These are phyloP conservation scores for Sardinella longiceps DNA, from an alignment of 2,797 vertebrate species.

Conservation along the genomic window DNA sequence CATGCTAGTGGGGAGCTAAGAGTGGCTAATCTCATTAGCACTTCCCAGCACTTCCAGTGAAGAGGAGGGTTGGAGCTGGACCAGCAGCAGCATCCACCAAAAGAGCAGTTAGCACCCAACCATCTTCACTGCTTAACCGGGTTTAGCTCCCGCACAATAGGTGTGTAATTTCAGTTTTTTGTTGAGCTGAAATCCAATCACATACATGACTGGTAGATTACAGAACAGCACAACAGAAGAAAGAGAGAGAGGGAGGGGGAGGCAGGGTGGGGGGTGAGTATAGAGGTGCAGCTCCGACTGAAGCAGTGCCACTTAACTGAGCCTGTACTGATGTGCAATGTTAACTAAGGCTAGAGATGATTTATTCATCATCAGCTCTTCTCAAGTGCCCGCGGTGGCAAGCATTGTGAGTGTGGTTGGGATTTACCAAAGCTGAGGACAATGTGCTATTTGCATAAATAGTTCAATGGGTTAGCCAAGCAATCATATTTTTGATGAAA, in stretches of 20 bases:
- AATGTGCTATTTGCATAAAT: background rate
- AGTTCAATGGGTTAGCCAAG: background rate
- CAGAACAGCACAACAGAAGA: constrained; percentile 78
- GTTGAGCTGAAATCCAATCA: constrained; percentile 88
- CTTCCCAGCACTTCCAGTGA: constrained; percentile 75
- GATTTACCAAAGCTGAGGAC: background rate
- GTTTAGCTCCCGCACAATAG: constrained; percentile 84
- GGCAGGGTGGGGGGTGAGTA: constrained; percentile 59
- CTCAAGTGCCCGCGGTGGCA: background rate
- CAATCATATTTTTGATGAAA: background rate
- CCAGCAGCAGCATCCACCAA: constrained; percentile 60
- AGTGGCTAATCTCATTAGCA: constrained; percentile 83
- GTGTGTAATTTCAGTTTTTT: constrained; percentile 89
- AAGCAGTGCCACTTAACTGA: background rate
- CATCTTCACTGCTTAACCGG: constrained; percentile 75
- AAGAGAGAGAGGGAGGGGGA: constrained; percentile 67
- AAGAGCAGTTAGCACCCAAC: constrained; percentile 73
- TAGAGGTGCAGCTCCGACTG: constrained; percentile 69
- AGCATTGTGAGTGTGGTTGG: background rate
- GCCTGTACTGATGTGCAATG: constrained; percentile 13
- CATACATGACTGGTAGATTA: constrained; percentile 88
- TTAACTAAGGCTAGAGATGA: constrained; percentile 29
- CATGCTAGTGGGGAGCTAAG: constrained; percentile 74
- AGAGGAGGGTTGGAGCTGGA: constrained; percentile 65
- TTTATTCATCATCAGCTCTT: constrained; percentile 9